Evolutionary conservation across 2,113 vertebrate species (phyloP), one percentile per base, ranked within the genome.

Genomic region (Phalacrocorax pelagicus): DNA sequence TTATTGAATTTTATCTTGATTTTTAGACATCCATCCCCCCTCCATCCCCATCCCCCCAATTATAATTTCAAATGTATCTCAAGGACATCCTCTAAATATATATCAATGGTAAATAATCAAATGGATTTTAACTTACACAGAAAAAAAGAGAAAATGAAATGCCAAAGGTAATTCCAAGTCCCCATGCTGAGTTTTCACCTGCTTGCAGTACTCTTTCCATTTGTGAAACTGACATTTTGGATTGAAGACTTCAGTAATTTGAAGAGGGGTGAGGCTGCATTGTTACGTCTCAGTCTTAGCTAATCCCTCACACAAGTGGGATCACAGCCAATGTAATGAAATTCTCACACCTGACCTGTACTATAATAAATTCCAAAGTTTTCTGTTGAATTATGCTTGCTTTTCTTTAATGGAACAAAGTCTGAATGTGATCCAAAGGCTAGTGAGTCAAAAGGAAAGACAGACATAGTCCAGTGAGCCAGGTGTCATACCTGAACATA

Each of bases 61-160:
- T 40, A n/a, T 36, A 0, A 6, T 84, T 96, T 65, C 8, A 4
- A 61, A 34, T 5, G 1, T 30, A 36, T 49, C n/a, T 49, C 49
- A 44, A 46, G 23, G 38, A 7, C 24, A 23, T 70, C 15, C 14
- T 59, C 44, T 57, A 27, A 78, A 74, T 1, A 30, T 6, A 17
- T 2, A 49, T 6, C 6, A 6, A 23, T 7, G 2, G 18, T 12
- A 82, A 80, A 69, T 20, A 87, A 72, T 13, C 17, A 51, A 81
- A 92, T 1, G 11, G 3, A 63, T 70, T 83, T 92, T 69, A 72
- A 97, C 97, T 97, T 78, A 97, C 97, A 81, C 46, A 97, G 74
- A 10, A 54, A 7, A 78, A 40, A 9, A 6, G 26, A 62, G 51
- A 97, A 72, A 83, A 75, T 11, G 14, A 94, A 70, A 40, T 10